Base-by-base conservation (phyloP, 2,113 vertebrate species). In the Porphyrio hochstetteri region DNA sequence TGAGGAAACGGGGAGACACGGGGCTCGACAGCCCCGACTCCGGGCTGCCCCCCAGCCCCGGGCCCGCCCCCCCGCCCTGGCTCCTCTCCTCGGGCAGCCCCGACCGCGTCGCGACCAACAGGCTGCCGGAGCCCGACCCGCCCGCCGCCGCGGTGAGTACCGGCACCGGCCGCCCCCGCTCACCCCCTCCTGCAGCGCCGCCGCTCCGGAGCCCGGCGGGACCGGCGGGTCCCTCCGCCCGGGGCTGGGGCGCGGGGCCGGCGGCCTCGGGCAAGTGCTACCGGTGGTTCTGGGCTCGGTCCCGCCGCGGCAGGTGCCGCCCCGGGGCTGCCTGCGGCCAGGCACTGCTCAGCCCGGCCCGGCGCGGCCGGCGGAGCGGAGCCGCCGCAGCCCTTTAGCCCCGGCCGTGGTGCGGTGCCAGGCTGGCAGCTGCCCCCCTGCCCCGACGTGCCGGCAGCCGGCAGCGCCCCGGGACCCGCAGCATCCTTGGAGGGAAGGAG, bases 1-100 rank as follows among this genome's bases (percentile, higher is more conserved):
- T 98, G 97, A 98, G 95, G 97, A 97, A 93, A 84, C 96, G 97
- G 90, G 96, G 97, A 16, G 98, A 98, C 25, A 71, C 98, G 88
- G 96, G 97, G 74, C 98, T 99, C 46, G 98, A 99, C 95, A 99
- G 98, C 92, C 98, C 98, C 64, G 98, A 99, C 96, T 99, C 98
- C 25, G 98, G 98, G 33, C 85, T 99, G 17, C 98, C 98, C 27
- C 98, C 98, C 25, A 99, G 98, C n/a, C 98, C 98, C 59, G 98
- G 98, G 87, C 98, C 98, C 72, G 96, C 98, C 84, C 92, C 57
- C 7, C 15, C 83, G 5, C 56, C 82, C 86, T 97, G 63, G 84
- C 78, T 38, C 95, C 72, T 79, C 29, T 29, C 85, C n/a, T 31
- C 91, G 25, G 80, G 60, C 46, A 80, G 86, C 40, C 91, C 80